Evolutionary conservation across 2,113 vertebrate species (phyloP), one percentile per base, ranked within the genome.

Genomic region (Atherinomorus stipes): DNA sequence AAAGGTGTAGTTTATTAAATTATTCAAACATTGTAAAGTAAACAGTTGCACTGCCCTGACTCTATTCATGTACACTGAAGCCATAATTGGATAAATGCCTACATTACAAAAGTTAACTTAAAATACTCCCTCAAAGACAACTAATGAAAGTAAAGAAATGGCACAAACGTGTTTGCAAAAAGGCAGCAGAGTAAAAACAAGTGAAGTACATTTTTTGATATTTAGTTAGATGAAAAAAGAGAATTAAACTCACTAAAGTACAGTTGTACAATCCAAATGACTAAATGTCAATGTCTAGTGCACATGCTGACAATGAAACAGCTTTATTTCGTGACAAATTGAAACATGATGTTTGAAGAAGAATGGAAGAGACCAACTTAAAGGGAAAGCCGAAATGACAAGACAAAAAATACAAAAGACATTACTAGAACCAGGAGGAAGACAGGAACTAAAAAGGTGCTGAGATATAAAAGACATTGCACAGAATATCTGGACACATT

Each of bases 1-100:
- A 92, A 92, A 81, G 66, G 69, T 84, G 76, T 76, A 45, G 71
- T 94, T 94, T 93, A 93, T 93, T 94, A 71, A 91, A 87, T 89
- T 83, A 91, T 85, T 84, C 89, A 89, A 91, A 91, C 78, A 85
- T 85, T 1, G 40, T 77, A 76, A 58, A 71, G 89, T 90, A 82
- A 88, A 88, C 85, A 89, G 89, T 80, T 45, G 66, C 65, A 66
- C 67, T 52, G 71, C 63, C 34, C 51, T 75, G 70, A 83, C 71
- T 80, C 80, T 83, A 85, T 79, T 85, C 75, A 72, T 64, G 63
- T 83, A 85, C 79, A 84, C 23, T 61, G 9, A 87, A 82, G 62
- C 84, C 81, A 85, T 69, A 85, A 87, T 57, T 88, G 76, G 78
- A 90, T 89, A 59, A 87, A 88, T 1, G 45, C 72, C 83, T 81